phyloP scores from a whole-genome alignment of 2,888 invertebrate genomes.

The Ophion ventricosus region DNA sequence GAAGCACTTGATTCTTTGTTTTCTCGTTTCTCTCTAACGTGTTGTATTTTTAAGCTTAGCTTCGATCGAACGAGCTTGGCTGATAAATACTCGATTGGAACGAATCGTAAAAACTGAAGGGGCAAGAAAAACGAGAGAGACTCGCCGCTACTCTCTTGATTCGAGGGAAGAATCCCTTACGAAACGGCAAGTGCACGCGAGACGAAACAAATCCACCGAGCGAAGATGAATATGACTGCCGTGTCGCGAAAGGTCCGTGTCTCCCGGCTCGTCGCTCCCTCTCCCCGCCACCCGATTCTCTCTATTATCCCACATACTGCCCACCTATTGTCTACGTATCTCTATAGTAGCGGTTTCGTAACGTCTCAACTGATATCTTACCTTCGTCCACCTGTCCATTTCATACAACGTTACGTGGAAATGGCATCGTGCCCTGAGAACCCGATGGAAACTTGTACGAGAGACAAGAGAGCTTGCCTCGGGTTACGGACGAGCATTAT shows the following conservation, averaged over 20 bases:
- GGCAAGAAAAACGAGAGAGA: too few species aligned
- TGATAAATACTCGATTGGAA: too few species aligned
- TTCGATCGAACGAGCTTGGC: too few species aligned
- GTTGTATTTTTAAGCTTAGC: too few species aligned
- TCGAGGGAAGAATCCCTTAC: too few species aligned
- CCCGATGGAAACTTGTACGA: constrained; percentile 29
- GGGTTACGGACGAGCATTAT: background rate
- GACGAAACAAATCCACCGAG: background rate
- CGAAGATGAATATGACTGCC: constrained; percentile 28
- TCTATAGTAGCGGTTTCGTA: constrained; percentile 40
- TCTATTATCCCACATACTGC: constrained; percentile 2
- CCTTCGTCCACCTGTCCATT: constrained; percentile 61
- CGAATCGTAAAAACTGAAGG: too few species aligned
- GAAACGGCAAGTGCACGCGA: background rate
- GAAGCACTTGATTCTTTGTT: background rate
- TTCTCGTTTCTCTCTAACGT: too few species aligned
- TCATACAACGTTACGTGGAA: constrained; percentile 55
- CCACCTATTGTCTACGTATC: constrained; percentile 1
- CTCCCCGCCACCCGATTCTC: background rate
- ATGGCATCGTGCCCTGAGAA: constrained; percentile 32
- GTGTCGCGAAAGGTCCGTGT: constrained; percentile 29
- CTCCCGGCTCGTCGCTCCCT: background rate
- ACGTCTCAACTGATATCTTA: constrained; percentile 19
- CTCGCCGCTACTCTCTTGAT: too few species aligned
- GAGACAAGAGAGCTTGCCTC: constrained; percentile 3